A percentile compares a stretch with the other conserved stretches of the same genome.
Evolutionary conservation across 2,113 vertebrate genomes (phyloP).

Genomic region (Proterorhinus semilunaris): DNA sequence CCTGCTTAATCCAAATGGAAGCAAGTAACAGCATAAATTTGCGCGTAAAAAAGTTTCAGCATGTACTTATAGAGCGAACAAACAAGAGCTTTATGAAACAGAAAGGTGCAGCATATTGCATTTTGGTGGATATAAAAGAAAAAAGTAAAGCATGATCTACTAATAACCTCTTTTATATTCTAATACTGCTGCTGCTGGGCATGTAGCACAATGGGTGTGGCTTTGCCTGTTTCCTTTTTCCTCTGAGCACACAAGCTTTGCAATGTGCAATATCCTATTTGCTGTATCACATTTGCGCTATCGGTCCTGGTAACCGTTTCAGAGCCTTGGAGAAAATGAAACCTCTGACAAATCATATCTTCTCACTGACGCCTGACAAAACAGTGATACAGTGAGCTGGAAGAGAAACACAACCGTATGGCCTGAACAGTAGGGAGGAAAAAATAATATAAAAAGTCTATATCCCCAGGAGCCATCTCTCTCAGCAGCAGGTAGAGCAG

Average conservation of each 20-base stretch:
- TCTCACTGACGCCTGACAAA: constrained; percentile 25
- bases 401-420: constrained; percentile 52
- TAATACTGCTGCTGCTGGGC: constrained; percentile 57
- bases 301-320: constrained; percentile 34
- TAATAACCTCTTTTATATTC: constrained; percentile 72
- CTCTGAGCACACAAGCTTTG: constrained; percentile 65
- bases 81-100: constrained; percentile 41
- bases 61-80: constrained; percentile 33
- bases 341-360: constrained; percentile 30
- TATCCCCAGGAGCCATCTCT: constrained; percentile 62
- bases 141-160: constrained; percentile 62
- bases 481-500: constrained; percentile 76
- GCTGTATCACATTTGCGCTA: constrained; percentile 47
- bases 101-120: constrained; percentile 29
- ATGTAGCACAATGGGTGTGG: constrained; percentile 60
- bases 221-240: constrained; percentile 50
- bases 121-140: constrained; percentile 38
- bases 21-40: constrained; percentile 36
- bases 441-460: constrained; percentile 37
- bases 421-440: constrained; percentile 52
- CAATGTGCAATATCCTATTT: constrained; percentile 57
- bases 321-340: constrained; percentile 37
- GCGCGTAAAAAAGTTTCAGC: constrained; percentile 50
- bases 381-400: constrained; percentile 36
- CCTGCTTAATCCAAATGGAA: constrained; percentile 61